These are phyloP conservation scores for Chymomyza procnemis DNA, from an alignment of 2,888 invertebrate species.

Conservation along the genomic window DNA sequence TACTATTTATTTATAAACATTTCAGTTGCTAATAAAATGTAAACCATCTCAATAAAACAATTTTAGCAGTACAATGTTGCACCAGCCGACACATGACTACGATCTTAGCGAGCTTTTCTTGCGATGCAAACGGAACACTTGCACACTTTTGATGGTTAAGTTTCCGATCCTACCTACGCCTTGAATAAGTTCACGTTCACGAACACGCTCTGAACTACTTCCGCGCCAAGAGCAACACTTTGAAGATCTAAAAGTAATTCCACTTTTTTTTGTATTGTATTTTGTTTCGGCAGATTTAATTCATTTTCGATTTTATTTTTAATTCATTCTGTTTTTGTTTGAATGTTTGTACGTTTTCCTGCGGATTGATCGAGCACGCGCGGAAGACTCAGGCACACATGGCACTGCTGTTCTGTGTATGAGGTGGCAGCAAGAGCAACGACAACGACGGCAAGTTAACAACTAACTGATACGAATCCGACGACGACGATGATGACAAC, in stretches of 20 bases:
- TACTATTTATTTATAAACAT: constrained; percentile 69
- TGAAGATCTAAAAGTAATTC: constrained; percentile 54
- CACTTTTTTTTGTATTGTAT: neutral
- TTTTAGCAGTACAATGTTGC: neutral
- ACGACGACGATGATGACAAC: neutral
- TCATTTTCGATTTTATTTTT: constrained; percentile 14
- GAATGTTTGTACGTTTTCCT: constrained; percentile 15
- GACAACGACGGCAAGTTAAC: constrained; percentile 59
- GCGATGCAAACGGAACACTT: neutral
- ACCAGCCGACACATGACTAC: neutral
- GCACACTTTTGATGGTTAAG: neutral
- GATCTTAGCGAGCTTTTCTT: neutral
- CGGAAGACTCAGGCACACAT: neutral
- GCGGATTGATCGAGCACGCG: constrained; percentile 1
- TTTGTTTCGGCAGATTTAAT: constrained; percentile 19
- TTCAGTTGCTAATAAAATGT: constrained; percentile 40
- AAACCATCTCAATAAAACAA: constrained; percentile 2
- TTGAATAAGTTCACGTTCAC: neutral
- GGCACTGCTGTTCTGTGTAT: too few species aligned
- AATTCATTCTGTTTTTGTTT: constrained; percentile 19
- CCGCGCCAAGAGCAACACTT: constrained; percentile 15
- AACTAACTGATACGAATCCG: constrained; percentile 44
- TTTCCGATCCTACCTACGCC: neutral
- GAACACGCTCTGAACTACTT: constrained; percentile 25
- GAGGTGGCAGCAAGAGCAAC: constrained; percentile 2